Evolutionary conservation across 2,888 invertebrate species (phyloP).

Genomic region (Empis livida): DNA sequence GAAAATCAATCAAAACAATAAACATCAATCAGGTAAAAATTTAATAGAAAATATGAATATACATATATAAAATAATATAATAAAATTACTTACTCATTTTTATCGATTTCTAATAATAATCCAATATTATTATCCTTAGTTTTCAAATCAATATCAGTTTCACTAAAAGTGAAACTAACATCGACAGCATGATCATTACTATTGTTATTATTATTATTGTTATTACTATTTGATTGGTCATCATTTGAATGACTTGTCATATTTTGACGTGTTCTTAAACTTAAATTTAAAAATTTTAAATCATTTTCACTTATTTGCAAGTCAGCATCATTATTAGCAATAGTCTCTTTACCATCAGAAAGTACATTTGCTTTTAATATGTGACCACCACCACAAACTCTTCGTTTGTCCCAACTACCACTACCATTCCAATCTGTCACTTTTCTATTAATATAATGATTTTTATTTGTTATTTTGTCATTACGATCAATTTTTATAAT

Average conservation of each 20-base stretch:
- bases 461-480: too few species aligned
- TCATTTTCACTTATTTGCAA: conserved; percentile 31
- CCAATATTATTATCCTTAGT: conserved; percentile 9
- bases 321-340: conserved; percentile 11
- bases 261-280: conserved; percentile 24
- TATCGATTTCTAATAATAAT: conserved; percentile 8
- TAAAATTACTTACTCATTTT: conserved; percentile 15
- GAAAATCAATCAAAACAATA: too few species aligned
- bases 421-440: not conserved
- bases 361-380: not conserved
- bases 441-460: too few species aligned
- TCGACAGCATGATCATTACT: conserved; percentile 24
- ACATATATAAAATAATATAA: too few species aligned
- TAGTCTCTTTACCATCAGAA: not conserved
- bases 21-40: too few species aligned
- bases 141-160: conserved; percentile 17
- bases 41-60: conserved; percentile 1
- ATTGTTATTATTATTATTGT: not conserved
- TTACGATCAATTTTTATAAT: too few species aligned
- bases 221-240: not conserved
- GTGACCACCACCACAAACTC: too few species aligned
- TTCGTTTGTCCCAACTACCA: too few species aligned
- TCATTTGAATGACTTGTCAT: not conserved
- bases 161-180: conserved; percentile 35
- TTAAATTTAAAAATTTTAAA: conserved; percentile 32